Conservation (phyloP, 2,888 invertebrate species). For the Sabatieria punctata region DNA sequence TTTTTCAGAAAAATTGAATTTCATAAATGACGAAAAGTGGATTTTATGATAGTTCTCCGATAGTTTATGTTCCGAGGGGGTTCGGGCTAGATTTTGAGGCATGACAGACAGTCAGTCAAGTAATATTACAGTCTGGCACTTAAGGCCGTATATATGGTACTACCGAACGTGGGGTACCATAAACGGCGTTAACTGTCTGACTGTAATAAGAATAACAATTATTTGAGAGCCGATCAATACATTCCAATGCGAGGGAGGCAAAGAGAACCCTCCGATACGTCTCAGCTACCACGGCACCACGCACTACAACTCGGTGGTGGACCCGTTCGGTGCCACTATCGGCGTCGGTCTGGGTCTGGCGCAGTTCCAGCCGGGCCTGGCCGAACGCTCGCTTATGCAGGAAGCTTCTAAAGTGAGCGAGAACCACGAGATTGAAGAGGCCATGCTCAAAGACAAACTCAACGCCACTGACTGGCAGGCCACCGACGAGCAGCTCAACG, state of each 20-base stretch:
- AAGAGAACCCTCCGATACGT: conserved; percentile 48
- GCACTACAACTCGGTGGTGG: conserved; percentile 71
- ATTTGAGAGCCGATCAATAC: conserved; percentile 67
- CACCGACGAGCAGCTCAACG: conserved; percentile 71
- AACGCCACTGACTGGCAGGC: conserved; percentile 78
- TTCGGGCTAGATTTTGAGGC: too few relatives aligned
- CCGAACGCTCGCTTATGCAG: conserved; percentile 19
- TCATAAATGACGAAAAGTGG: too few relatives aligned
- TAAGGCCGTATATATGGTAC: too few relatives aligned
- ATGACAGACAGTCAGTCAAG: too few relatives aligned
- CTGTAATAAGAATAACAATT: too few relatives aligned
- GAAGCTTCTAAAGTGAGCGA: conserved; percentile 15
- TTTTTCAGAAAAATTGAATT: too few relatives aligned
- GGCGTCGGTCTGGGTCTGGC: conserved; percentile 70
- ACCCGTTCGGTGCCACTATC: conserved; percentile 56
- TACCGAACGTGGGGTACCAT: too few relatives aligned
- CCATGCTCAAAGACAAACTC: conserved; percentile 74
- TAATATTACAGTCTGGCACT: too few relatives aligned
- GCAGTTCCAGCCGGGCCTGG: conserved; percentile 43
- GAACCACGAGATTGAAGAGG: conserved; percentile 38
- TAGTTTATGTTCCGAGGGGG: too few relatives aligned
- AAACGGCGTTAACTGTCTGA: too few relatives aligned
- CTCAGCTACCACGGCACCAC: conserved; percentile 67
- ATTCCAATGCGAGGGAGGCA: conserved; percentile 48
- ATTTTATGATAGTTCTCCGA: too few relatives aligned